Evolutionary conservation across 2,888 invertebrate species (phyloP).

Genomic region (Tiliacea citrago): DNA sequence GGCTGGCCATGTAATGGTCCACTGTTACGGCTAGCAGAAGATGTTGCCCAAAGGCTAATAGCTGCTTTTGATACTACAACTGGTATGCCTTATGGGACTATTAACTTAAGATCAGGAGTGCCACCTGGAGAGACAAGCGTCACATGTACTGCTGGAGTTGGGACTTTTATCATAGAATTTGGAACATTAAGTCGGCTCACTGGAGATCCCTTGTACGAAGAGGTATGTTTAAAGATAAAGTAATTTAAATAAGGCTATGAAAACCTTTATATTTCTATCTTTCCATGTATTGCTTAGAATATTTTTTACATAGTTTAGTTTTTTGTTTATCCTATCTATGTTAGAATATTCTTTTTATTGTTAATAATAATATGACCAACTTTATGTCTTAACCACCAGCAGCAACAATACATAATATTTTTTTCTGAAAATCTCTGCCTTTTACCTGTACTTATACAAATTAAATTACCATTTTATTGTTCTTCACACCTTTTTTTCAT

Average conservation of each 20-base stretch:
- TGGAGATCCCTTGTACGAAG: conserved; percentile 98
- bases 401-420: neutral
- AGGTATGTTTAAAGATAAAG: conserved; percentile 85
- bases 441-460: neutral
- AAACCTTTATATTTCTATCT: neutral
- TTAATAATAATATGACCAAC: no score
- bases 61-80: conserved; percentile 97
- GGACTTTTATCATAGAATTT: conserved; percentile 99
- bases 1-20: conserved; percentile 99
- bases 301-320: neutral
- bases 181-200: conserved; percentile 98
- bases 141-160: conserved; percentile 99
- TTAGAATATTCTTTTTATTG: no score
- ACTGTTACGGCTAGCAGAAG: conserved; percentile 97
- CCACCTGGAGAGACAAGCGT: conserved; percentile 98
- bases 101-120: conserved; percentile 97
- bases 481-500: neutral
- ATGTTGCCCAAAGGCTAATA: conserved; percentile 97
- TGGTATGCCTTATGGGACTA: conserved; percentile 99
- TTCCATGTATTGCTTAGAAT: neutral
- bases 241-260: neutral
- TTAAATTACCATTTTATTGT: neutral
- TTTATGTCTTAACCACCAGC: neutral
- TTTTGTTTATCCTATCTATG: no score
- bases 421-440: neutral